phyloP scores from a whole-genome alignment of 1,140 invertebrate genomes.

The Procambarus virginalis region DNA sequence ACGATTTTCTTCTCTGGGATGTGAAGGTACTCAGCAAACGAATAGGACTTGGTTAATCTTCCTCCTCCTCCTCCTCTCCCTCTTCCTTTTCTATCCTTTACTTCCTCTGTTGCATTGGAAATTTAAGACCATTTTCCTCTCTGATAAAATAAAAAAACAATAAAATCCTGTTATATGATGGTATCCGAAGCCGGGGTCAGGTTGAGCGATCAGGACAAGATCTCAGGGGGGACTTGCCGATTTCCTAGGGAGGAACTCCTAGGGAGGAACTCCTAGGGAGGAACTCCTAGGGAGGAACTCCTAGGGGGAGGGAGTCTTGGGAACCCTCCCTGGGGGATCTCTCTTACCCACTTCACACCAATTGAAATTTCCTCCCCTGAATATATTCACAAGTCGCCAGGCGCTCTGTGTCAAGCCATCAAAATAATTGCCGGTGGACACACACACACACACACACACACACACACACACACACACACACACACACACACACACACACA shows the following conservation, averaged over 20 bases:
- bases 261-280: no score
- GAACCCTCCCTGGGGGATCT: neutral
- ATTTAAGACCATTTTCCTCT: neutral
- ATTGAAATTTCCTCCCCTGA: slow-evolving; percentile 5
- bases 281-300: no score
- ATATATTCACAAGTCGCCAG: neutral
- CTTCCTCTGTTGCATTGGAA: neutral
- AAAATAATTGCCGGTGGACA: slow-evolving; percentile 20
- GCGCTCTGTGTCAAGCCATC: slow-evolving; percentile 34
- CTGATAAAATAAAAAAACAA: no score
- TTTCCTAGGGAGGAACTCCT: no score
- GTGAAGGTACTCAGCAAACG: no score
- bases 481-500: no score
- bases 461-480: no score
- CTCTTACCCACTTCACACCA: neutral
- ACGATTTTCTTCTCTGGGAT: no score
- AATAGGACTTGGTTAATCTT: no score
- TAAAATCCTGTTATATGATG: neutral
- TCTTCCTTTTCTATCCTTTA: neutral
- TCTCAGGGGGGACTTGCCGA: neutral
- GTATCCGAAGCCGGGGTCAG: neutral
- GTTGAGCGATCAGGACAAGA: neutral
- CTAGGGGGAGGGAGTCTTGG: neutral
- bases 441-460: no score
- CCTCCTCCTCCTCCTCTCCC: neutral